Base-by-base conservation (phyloP, 2,113 vertebrate genomes). In the Eidolon helvum region DNA sequence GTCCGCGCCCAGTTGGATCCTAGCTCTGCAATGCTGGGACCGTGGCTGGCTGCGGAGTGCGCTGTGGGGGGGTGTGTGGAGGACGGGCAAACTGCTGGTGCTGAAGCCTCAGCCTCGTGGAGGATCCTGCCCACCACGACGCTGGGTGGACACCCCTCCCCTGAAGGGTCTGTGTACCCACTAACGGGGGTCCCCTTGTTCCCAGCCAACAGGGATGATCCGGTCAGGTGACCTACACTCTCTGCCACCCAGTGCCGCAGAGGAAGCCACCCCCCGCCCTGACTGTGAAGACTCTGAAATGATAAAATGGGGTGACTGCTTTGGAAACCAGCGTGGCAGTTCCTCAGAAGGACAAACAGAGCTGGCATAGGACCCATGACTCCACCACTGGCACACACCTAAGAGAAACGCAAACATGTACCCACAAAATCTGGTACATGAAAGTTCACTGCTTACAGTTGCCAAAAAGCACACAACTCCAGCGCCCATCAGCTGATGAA, bases 1-100 rank as follows among this genome's bases (percentile, higher is more conserved):
- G 7, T 33, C 45, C 59, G 43, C 18, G 21, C 2, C 33, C 35
- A 57, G 35, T 7, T 19, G 1, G 5, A 71, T 21, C 19, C 33
- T 53, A 72, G 69, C 19, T 10, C 2, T 57, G 38, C 30, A 18
- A 30, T 28, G 24, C 57, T 2, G 57, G 18, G 50, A 5, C 89
- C 5, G 35, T 11, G 22, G 30, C 71, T 45, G 82, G 28, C 61
- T 10, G 11, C 35, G 10, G 26, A 0, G n/a, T 35, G n/a, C 24
- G 61, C 2, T 19, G 35, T 1, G 28, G 3, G 45, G 28, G 2
- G 21, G 3, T 0, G 9, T 5, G 43, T 10, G 15, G 19, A 28
- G 10, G 26, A 55, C 0, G 1, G 8, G 38, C 59, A 45, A 15
- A 30, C 4, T 30, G 19, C 22, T 9, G 22, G 19, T 5, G 38